Evolutionary conservation across 2,797 vertebrate genomes (phyloP).

Genomic region (Aldrovandia affinis): DNA sequence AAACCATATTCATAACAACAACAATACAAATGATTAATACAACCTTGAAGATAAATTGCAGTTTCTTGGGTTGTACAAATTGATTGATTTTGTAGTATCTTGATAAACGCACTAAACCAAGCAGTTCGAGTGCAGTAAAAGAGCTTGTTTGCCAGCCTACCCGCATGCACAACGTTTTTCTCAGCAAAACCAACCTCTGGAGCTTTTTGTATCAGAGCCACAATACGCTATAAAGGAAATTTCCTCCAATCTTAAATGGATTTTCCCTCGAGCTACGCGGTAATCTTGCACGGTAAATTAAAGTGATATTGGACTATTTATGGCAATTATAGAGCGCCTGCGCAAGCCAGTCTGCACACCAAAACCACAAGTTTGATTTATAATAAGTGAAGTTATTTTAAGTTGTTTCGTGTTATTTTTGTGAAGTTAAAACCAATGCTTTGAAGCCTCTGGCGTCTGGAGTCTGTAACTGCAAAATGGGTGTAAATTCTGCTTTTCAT

Average conservation of each 20-base stretch:
- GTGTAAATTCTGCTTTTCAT: not conserved
- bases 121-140: not conserved
- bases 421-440: slow-evolving; percentile 17
- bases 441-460: not conserved
- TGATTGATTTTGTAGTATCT: not conserved
- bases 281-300: slow-evolving; percentile 44
- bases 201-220: slow-evolving; percentile 25
- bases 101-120: not conserved
- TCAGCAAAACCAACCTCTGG: slow-evolving; percentile 4
- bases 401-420: not conserved
- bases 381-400: slow-evolving; percentile 7
- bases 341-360: not conserved
- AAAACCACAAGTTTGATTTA: not conserved
- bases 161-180: not conserved
- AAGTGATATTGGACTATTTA: slow-evolving; percentile 39
- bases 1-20: not conserved
- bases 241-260: slow-evolving; percentile 31
- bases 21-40: not conserved
- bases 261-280: slow-evolving; percentile 30
- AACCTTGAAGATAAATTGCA: not conserved
- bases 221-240: slow-evolving; percentile 17
- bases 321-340: slow-evolving; percentile 30
- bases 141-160: not conserved
- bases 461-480: not conserved
- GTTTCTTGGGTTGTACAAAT: not conserved